Base-by-base conservation (phyloP, 2,797 vertebrate species). In the Sparus aurata region DNA sequence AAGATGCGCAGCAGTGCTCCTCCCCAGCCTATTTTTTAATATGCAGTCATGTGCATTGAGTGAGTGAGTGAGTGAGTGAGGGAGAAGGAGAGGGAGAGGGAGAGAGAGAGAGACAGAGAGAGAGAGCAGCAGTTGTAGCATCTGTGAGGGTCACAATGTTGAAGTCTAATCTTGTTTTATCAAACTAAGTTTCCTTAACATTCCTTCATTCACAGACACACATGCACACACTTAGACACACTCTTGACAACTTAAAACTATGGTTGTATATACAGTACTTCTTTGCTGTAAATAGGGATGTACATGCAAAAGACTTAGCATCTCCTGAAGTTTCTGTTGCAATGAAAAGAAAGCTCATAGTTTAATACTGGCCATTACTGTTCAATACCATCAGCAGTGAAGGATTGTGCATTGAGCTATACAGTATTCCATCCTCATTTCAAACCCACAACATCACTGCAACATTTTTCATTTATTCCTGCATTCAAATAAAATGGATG, bases 121-220 rank as follows among this genome's bases (percentile, higher is more conserved):
- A 30, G 27, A n/a, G 72, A 77, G 82, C 81, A 81, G 78, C 64
- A 80, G 69, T 25, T 50, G 60, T 20, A 73, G 67, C 83, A 86
- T 85, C 72, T 86, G 83, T 67, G 53, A 68, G 71, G 77, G 66
- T 75, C 74, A 69, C 62, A 86, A 34, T 7, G 30, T 34, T 7
- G 5, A 34, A 81, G 79, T 87, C 85, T 82, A 83, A 82, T 85
- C 80, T 68, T 69, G 63, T 87, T 88, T 88, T 85, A 89, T 88
- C 84, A 79, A 87, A 90, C 89, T 82, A 92, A 91, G 82, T 73
- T 83, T 76, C 84, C 82, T 79, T 86, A 55, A 66, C 85, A 83
- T 55, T 83, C 74, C 67, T 75, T 13, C 20, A 17, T 30, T 46
- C 57, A 49, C 63, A 62, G 73, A 49, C 45, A 38, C 38, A 38